phyloP scores from a whole-genome alignment of 1,140 invertebrate genomes.

The Zelostemma sp. region DNA sequence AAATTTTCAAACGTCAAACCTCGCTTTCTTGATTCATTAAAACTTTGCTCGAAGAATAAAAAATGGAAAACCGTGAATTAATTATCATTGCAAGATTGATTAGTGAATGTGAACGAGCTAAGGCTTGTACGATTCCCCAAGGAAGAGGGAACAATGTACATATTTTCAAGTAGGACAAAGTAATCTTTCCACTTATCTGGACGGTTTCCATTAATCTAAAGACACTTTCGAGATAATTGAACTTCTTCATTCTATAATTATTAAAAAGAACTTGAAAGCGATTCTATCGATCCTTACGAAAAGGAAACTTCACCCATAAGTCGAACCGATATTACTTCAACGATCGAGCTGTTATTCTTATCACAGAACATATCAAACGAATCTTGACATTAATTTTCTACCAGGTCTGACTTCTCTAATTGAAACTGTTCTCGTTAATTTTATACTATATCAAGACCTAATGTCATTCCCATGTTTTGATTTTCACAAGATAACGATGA shows the following conservation, averaged over 20 bases:
- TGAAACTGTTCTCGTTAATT: constrained; percentile 4
- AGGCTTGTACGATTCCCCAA: constrained; percentile 1
- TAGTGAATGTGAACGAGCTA: too few species aligned
- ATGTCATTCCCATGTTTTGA: not conserved
- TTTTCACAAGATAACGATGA: not conserved
- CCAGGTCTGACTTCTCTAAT: constrained; percentile 23
- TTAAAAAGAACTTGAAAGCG: constrained; percentile 22
- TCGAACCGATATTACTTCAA: constrained; percentile 41
- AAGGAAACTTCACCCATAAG: constrained; percentile 29
- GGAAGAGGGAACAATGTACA: not conserved
- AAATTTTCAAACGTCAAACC: not conserved
- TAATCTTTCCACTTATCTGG: constrained; percentile 15
- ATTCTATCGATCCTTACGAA: constrained; percentile 23
- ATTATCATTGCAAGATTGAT: too few species aligned
- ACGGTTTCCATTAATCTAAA: constrained; percentile 10
- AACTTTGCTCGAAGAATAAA: too few species aligned
- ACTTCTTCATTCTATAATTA: constrained; percentile 19
- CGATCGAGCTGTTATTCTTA: constrained; percentile 55
- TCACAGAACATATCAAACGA: constrained; percentile 50
- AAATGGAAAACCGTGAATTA: too few species aligned
- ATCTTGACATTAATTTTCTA: constrained; percentile 53
- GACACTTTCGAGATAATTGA: constrained; percentile 15
- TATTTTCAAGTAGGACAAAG: constrained; percentile 1
- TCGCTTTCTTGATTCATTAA: too few species aligned
- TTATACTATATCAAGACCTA: not conserved